Conservation (phyloP, 1,140 invertebrate species). For the Cotesia chilonis region DNA sequence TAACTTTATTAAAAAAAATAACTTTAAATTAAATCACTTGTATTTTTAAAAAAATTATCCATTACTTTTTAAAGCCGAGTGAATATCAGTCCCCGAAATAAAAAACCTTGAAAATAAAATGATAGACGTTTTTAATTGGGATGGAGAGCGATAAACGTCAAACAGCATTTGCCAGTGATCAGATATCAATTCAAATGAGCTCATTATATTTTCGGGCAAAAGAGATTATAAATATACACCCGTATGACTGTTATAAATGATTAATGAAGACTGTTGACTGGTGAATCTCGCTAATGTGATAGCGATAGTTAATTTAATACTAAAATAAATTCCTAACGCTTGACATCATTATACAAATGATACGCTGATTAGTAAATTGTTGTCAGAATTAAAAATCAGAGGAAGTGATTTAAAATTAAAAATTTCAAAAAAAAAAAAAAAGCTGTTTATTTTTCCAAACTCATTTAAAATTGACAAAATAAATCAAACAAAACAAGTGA, state of each 20-base stretch:
- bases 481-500: slow-evolving; percentile 2
- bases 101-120: slow-evolving; percentile 44
- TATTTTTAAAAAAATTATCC: too few relatives aligned
- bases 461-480: neutral
- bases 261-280: slow-evolving; percentile 49
- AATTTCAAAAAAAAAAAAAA: too few relatives aligned
- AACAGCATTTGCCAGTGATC: slow-evolving; percentile 54
- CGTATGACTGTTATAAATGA: slow-evolving; percentile 48
- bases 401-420: too few relatives aligned
- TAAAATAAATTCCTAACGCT: neutral
- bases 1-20: too few relatives aligned
- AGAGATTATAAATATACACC: slow-evolving; percentile 38
- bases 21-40: too few relatives aligned
- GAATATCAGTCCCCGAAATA: too few relatives aligned
- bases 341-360: neutral
- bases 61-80: too few relatives aligned
- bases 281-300: too few relatives aligned
- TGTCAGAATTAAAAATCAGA: too few relatives aligned
- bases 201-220: slow-evolving; percentile 57
- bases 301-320: neutral
- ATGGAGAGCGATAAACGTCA: slow-evolving; percentile 13
- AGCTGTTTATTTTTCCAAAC: neutral
- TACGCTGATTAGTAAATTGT: neutral
- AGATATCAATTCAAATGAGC: slow-evolving; percentile 60
- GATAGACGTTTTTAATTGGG: slow-evolving; percentile 57